These are phyloP conservation scores for Epizoanthus illoricatus DNA, from an alignment of 92 coral and sea anemone genomes.

Conservation along the genomic window DNA sequence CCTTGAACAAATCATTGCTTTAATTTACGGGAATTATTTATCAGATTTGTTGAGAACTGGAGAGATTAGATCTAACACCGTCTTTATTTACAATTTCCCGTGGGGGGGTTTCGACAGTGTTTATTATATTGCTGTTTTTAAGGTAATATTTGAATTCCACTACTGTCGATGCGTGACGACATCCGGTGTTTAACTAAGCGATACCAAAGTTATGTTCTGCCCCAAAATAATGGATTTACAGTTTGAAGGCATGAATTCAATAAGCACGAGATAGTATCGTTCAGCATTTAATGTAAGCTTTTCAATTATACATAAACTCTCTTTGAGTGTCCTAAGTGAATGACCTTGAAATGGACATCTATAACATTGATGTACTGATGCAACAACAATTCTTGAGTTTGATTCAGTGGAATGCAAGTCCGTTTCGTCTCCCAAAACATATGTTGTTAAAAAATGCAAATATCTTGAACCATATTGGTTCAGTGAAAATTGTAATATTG, in stretches of 20 bases:
- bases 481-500: not conserved
- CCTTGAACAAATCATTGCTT: not conserved
- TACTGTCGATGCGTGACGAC: conserved; percentile 3
- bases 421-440: not conserved
- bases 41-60: not conserved
- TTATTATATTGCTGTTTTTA: not conserved
- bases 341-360: no score
- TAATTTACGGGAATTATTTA: not conserved
- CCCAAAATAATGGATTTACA: not conserved
- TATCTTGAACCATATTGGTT: not conserved
- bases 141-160: not conserved
- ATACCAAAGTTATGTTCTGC: not conserved
- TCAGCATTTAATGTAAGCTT: not conserved
- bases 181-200: conserved; percentile 29
- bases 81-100: not conserved
- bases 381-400: no score
- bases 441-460: not conserved
- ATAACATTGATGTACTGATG: no score
- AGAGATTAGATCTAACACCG: no score
- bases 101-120: not conserved
- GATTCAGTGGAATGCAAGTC: no score
- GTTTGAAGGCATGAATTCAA: not conserved
- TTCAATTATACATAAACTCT: not conserved
- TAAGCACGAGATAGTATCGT: not conserved
- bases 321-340: no score